Evolutionary conservation across 1,140 invertebrate species (phyloP), one percentile per base, ranked within the genome.

Genomic region (Ladona fulva): DNA sequence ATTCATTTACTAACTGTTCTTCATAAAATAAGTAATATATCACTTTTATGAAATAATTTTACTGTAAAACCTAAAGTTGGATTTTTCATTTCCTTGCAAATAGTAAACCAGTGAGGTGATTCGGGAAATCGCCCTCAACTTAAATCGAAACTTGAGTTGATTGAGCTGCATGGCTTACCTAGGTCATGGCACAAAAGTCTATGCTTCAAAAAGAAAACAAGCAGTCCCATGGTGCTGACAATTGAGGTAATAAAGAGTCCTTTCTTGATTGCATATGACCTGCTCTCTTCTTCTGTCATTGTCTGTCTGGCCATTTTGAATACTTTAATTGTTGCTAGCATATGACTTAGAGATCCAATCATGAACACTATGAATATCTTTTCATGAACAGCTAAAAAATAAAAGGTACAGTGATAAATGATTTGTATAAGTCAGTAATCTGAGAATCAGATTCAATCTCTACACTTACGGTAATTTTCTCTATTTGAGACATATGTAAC

Each of bases 321-420:
- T 24, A 86, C 82, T 83, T 88, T 88, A 79, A 91, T 87, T 78
- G 87, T 87, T 76, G 89, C 89, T 80, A 96, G 85, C 95, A 96
- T 96, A 82, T 96, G 94, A 78, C 90, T 88, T 78, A 96, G 85
- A 42, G 94, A 94, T 78, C 92, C 91, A 79, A 95, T 86, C 95
- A 97, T 97, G 84, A 97, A 97, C 77, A 92, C 88, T 81, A 97
- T 94, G 86, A 97, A 97, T 82, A 97, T 92, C 85, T 96, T 95
- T 84, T 96, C 95, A 85, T 96, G 95, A 75, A 96, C 87, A 82
- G 94, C 94, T 96, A 86, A 78, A 92, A 92, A 79, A n/a, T n/a
- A 66, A 66, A 66, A 66, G 52, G n/a, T 19, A 66, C 3, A 37
- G 1, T 8, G 8, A 37, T 37, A 37, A 37, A 5, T 37, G 29